Evolutionary conservation across 2,113 vertebrate genomes (phyloP).

Genomic region (Machaerirhynchus nigripectus): DNA sequence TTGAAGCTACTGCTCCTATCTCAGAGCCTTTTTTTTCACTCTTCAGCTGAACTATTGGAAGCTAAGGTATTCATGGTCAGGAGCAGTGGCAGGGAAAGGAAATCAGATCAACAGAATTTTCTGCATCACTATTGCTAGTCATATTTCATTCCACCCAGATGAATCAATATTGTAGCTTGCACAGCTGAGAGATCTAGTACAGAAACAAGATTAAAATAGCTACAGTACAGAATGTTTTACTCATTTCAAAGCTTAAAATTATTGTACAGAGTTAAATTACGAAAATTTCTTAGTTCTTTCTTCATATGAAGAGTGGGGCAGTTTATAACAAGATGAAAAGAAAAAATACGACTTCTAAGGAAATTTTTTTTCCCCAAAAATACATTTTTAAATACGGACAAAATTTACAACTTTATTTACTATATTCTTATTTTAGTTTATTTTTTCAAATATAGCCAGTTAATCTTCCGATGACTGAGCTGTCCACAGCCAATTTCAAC

Average conservation of each 20-base stretch:
- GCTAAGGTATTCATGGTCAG: background rate
- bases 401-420: background rate
- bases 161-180: conserved; percentile 24
- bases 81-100: background rate
- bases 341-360: background rate
- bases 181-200: background rate
- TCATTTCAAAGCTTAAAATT: background rate
- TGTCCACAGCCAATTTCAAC: background rate
- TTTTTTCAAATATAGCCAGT: background rate
- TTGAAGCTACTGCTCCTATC: background rate
- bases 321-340: background rate
- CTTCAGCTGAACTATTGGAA: background rate
- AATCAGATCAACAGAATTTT: background rate
- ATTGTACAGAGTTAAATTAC: background rate
- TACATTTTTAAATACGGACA: background rate
- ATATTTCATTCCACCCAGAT: background rate
- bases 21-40: background rate
- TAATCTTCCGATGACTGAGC: background rate
- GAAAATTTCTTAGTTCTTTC: background rate
- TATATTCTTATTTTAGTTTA: background rate
- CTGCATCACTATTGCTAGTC: background rate
- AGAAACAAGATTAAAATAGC: conserved; percentile 35
- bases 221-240: conserved; percentile 21
- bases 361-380: background rate
- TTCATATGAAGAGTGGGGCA: background rate